A percentile compares a stretch with the other conserved stretches of the same genome.
These are phyloP conservation scores for Trididemnum miniatum DNA, from an alignment of 23 tunicate species.

Conservation along the genomic window DNA sequence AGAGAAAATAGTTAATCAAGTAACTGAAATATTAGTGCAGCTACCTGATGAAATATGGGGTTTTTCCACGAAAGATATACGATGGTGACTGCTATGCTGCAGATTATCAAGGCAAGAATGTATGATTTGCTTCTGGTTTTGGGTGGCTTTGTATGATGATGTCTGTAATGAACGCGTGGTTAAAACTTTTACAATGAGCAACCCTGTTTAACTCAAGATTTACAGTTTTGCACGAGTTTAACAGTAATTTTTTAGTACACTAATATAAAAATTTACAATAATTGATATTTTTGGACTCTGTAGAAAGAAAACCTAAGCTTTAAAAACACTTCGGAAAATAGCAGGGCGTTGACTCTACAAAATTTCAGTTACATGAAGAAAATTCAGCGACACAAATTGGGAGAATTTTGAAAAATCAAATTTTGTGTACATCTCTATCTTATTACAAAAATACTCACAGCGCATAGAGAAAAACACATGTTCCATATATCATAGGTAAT, in stretches of 20 bases:
- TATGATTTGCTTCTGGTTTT: constrained; percentile 27
- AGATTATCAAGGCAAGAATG: constrained; percentile 28
- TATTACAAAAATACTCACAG: constrained; percentile 63
- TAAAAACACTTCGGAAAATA: no score
- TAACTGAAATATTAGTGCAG: no score
- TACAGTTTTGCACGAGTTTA: no score
- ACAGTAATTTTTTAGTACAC: no score
- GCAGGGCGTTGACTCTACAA: no score
- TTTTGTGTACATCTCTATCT: neutral
- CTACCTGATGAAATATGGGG: constrained; percentile 88
- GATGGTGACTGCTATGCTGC: constrained; percentile 57
- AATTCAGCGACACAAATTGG: no score
- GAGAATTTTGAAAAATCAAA: no score
- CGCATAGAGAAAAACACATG: constrained; percentile 83
- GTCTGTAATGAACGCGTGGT: constrained; percentile 28
- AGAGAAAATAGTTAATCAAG: no score
- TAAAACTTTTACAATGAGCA: neutral
- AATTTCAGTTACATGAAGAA: no score
- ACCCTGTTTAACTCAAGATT: neutral
- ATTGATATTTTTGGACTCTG: no score
- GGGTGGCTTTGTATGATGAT: constrained; percentile 60
- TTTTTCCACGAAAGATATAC: constrained; percentile 68
- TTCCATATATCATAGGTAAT: constrained; percentile 87
- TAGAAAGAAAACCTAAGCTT: no score
- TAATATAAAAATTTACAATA: no score